Base-by-base conservation (phyloP, 2,797 vertebrate genomes). In the Xiphophorus birchmanni region DNA sequence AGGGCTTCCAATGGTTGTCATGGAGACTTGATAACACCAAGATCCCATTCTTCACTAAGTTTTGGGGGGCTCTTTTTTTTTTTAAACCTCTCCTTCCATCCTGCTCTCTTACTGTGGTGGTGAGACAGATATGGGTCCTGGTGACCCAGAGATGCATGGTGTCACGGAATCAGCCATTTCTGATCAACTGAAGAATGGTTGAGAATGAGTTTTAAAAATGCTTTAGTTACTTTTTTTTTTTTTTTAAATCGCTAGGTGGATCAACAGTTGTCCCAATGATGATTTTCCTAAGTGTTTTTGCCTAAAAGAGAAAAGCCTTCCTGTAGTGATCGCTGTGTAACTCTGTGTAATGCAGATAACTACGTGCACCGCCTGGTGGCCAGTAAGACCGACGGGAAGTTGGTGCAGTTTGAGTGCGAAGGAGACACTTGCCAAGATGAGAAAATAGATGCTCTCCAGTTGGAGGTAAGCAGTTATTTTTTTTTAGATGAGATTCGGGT, bases 321-420 rank as follows among this genome's bases (percentile, higher is more conserved):
- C 26, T 56, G 26, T 4, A 56, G 26, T 13, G 18, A 15, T 12
- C 32, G 11, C 32, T 26, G 9, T 17, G 21, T 50, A 26, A 23
- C 60, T 17, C 32, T 17, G 32, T 35, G 18, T 78, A 0, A 76
- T 54, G 23, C 73, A 99, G 99, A 99, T 94, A 99, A 99, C 93
- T 99, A 99, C 15, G 98, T 99, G 11, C 99, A 99, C 83, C 97
- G 99, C 13, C 96, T 99, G 87, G 99, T 99, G 89, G 99, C 98
- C 79, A 98, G 97, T 91, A 99, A 99, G 94, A 98, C 97, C 0
- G 99, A 99, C 18, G 99, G 99, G 73, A 99, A 99, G 95, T 97
- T 99, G 87, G 99, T 99, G 17, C 99, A 99, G 93, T 99, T 98
- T 0, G 98, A 99, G 84, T 99, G 98, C 58, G 99, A 99, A 80